Percentiles rank a stretch among this genome's conserved stretches.
Evolutionary conservation across 1,140 invertebrate genomes (phyloP).

Genomic region (Drosophila watanabei): DNA sequence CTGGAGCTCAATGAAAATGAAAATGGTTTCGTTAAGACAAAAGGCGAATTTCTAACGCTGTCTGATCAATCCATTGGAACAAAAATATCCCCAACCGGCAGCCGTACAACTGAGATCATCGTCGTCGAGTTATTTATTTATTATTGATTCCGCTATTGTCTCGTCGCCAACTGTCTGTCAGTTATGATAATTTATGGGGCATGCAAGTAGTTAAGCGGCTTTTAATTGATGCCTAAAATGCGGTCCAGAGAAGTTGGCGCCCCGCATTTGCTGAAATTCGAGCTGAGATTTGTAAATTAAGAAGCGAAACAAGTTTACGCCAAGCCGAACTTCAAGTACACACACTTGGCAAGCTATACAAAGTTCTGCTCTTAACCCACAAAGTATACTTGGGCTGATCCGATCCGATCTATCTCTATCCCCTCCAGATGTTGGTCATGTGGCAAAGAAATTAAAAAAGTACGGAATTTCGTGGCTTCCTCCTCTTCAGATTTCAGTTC

Average conservation of each 20-base stretch:
- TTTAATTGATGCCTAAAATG: conserved; percentile 77
- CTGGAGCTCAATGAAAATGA: conserved; percentile 26
- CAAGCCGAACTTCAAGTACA: conserved; percentile 51
- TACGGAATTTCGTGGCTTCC: conserved; percentile 6
- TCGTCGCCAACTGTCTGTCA: conserved; percentile 46
- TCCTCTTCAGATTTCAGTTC: conserved; percentile 13
- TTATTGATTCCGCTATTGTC: conserved; percentile 55
- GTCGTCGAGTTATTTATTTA: conserved; percentile 60
- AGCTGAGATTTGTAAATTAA: conserved; percentile 61
- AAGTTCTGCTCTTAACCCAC: conserved; percentile 51
- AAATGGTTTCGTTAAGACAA: conserved; percentile 34
- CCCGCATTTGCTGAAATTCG: conserved; percentile 58
- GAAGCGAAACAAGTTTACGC: conserved; percentile 57
- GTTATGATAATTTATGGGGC: conserved; percentile 55
- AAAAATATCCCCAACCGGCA: conserved; percentile 16
- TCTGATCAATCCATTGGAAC: conserved; percentile 34
- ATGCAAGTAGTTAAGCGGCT: conserved; percentile 47
- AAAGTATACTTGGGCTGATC: conserved; percentile 35
- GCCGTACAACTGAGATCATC: conserved; percentile 71
- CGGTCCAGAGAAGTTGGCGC: conserved; percentile 66
- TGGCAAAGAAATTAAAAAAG: conserved; percentile 41
- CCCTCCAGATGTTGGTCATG: conserved; percentile 56
- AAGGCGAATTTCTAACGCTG: conserved; percentile 24
- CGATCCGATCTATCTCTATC: neutral
- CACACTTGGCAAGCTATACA: neutral